Conservation (phyloP, 2,797 vertebrate genomes). For the Danio albolineatus region DNA sequence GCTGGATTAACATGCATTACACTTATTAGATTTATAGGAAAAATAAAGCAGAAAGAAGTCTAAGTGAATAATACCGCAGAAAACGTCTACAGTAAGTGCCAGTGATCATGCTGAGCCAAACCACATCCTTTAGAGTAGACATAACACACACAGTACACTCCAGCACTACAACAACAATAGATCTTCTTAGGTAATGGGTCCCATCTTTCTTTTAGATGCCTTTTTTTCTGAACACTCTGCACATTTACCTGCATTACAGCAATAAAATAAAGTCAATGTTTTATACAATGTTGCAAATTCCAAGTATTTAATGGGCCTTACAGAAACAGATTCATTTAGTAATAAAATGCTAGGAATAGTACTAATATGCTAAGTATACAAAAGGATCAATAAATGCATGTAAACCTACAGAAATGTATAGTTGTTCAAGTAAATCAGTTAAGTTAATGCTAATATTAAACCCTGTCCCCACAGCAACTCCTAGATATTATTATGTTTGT, state of each 20-base stretch:
- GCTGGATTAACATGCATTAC: constrained; percentile 56
- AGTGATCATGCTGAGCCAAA: constrained; percentile 20
- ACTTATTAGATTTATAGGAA: constrained; percentile 66
- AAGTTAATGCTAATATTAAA: too few species aligned
- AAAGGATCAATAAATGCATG: too few species aligned
- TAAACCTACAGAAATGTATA: too few species aligned
- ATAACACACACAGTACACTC: constrained; percentile 49
- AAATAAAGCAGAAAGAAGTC: constrained; percentile 53
- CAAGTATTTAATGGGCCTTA: neutral
- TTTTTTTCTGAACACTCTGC: neutral
- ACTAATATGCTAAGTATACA: too few species aligned
- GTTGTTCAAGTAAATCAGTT: too few species aligned
- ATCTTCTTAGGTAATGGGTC: constrained; percentile 49
- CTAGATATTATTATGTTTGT: neutral
- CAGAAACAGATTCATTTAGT: neutral
- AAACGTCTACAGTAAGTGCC: neutral
- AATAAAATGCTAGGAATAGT: too few species aligned
- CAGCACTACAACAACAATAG: constrained; percentile 30
- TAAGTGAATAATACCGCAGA: neutral
- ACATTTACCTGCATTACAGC: neutral
- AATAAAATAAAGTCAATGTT: neutral
- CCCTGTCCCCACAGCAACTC: too few species aligned
- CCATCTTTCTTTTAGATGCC: constrained; percentile 64
- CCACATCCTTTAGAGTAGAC: constrained; percentile 54
- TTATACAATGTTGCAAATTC: neutral